These are phyloP conservation scores for Chelonoidis abingdonii DNA, from an alignment of 2,113 vertebrate genomes.

Conservation along the genomic window DNA sequence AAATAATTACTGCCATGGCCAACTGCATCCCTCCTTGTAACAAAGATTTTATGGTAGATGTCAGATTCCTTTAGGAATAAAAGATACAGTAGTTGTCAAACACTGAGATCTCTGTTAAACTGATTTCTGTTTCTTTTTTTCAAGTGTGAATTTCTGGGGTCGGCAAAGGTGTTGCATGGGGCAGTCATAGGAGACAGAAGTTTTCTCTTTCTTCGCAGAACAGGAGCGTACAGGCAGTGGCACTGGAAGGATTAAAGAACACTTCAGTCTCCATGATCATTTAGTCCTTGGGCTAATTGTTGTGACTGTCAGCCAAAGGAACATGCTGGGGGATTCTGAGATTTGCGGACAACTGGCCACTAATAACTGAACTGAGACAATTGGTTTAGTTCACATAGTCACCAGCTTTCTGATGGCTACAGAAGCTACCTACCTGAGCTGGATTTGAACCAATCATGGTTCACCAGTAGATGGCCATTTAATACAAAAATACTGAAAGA, in stretches of 20 bases:
- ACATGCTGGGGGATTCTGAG: fast-evolving
- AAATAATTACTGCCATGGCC: background rate
- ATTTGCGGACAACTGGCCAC: background rate
- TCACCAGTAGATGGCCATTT: background rate
- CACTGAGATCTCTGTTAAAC: background rate
- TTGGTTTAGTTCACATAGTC: background rate
- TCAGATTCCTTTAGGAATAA: background rate
- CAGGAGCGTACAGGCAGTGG: background rate
- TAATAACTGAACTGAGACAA: background rate
- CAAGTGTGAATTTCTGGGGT: background rate
- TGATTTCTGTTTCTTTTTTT: background rate
- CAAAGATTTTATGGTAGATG: background rate
- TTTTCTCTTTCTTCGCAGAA: background rate
- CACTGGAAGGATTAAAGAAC: background rate
- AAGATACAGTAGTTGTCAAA: background rate
- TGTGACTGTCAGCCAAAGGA: background rate
- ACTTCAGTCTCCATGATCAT: background rate
- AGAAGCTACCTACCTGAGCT: background rate
- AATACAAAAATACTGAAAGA: background rate
- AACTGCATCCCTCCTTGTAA: background rate
- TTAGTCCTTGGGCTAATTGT: background rate
- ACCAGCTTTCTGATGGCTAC: background rate
- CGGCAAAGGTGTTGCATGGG: background rate
- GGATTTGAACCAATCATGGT: fast-evolving
- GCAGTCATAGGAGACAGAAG: background rate